phyloP scores from a whole-genome alignment of 2,888 invertebrate genomes.

The Caenorhabditis sp. region DNA sequence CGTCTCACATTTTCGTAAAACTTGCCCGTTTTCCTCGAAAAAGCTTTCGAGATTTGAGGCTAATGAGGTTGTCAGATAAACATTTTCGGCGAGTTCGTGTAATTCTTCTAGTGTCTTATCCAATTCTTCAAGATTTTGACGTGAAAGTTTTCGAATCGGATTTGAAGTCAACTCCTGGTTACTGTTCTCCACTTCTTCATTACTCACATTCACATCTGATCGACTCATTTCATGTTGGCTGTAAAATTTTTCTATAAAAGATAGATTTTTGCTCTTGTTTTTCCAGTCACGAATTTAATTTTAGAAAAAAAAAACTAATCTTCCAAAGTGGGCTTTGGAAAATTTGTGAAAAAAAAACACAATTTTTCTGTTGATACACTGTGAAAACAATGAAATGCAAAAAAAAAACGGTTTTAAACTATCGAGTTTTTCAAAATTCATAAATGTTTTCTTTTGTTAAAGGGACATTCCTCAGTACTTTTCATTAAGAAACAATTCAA shows the following conservation, averaged over 20 bases:
- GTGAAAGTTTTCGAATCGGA: not conserved
- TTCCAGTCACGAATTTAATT: no score
- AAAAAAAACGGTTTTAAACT: no score
- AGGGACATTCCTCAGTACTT: no score
- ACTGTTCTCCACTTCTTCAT: conserved; percentile 5
- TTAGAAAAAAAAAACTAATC: no score
- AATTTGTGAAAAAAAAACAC: no score
- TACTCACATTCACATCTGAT: conserved; percentile 16
- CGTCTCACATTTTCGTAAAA: conserved; percentile 26
- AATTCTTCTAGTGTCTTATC: conserved; percentile 31
- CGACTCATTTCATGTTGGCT: conserved; percentile 43
- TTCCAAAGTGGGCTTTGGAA: no score
- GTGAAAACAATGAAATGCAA: no score
- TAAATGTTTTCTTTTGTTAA: no score
- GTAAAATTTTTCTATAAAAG: not conserved
- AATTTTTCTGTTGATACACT: no score
- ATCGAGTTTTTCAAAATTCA: no score
- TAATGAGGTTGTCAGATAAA: conserved; percentile 16
- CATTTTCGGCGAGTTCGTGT: conserved; percentile 22
- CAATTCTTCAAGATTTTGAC: conserved; percentile 12
- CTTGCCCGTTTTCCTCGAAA: conserved; percentile 9
- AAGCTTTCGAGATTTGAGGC: not conserved
- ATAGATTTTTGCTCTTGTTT: no score
- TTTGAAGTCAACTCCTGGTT: not conserved
- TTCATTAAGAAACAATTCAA: no score